Evolutionary conservation across 1,140 invertebrate genomes (phyloP).

Genomic region (Riptortus pedestris): DNA sequence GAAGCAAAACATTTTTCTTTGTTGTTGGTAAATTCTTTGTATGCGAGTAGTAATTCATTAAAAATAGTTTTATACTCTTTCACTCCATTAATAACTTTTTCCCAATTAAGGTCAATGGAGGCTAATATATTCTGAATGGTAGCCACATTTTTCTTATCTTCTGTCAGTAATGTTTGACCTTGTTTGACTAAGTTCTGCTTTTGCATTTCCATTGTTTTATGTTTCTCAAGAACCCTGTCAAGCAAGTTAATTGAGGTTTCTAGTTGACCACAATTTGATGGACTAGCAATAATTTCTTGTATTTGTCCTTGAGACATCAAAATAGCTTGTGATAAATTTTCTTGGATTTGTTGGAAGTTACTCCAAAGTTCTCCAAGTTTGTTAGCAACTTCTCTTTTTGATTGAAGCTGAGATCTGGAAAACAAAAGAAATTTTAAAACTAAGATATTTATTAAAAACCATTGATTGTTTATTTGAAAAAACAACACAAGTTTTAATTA

Average conservation of each 20-base stretch:
- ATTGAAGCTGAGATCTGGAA: slow-evolving; percentile 23
- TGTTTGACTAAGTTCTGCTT: slow-evolving; percentile 55
- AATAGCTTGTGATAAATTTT: slow-evolving; percentile 32
- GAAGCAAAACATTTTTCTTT: slow-evolving; percentile 53
- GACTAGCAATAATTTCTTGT: slow-evolving; percentile 30
- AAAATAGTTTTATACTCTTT: slow-evolving; percentile 4
- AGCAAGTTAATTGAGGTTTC: slow-evolving; percentile 24
- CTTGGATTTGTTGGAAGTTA: slow-evolving; percentile 34
- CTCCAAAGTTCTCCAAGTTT: slow-evolving; percentile 32
- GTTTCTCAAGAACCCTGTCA: slow-evolving; percentile 40
- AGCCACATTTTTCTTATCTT: slow-evolving; percentile 65
- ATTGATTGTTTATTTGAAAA: neutral
- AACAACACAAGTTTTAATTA: neutral
- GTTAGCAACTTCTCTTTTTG: slow-evolving; percentile 25
- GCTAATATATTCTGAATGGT: slow-evolving; percentile 66
- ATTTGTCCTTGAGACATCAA: slow-evolving; percentile 30
- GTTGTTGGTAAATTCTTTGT: neutral
- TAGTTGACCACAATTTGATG: slow-evolving; percentile 38
- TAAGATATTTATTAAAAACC: neutral
- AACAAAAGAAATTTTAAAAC: neutral
- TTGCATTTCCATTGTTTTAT: slow-evolving; percentile 40
- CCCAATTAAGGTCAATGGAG: slow-evolving; percentile 65
- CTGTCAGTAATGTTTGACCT: slow-evolving; percentile 62
- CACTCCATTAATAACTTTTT: slow-evolving; percentile 52
- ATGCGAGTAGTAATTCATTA: neutral